Base-by-base conservation (phyloP, 2,113 vertebrate species). In the Echinops telfairi region DNA sequence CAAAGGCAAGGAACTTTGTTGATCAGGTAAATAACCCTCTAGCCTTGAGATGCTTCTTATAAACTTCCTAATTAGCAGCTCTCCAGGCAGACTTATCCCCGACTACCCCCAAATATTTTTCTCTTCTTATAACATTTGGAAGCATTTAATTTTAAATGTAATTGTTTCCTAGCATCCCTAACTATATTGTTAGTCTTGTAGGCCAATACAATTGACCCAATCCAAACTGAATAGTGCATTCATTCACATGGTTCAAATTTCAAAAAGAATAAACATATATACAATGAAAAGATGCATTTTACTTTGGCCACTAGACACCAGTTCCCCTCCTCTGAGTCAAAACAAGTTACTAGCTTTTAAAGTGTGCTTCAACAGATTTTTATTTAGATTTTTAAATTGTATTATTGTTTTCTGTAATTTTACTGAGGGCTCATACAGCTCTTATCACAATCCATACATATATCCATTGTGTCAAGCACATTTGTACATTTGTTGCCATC, bases 101-200 rank as follows among this genome's bases (percentile, higher is more conserved):
- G 15, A 60, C 31, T 83, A 31, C 82, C 33, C 88, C 76, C 75
- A 91, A 86, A 84, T 89, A 40, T 77, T 23, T 86, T 57, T 20
- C 20, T 92, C 19, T 77, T 83, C 73, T 92, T 83, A 6, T 87
- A 89, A 83, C 43, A 90, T 10, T 78, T 79, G 77, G 47, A 88
- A 83, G 90, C 78, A 79, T 86, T 95, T 91, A 70, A 86, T 82
- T 85, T 90, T 70, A 94, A 92, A 76, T 53, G 47, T 6, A 36
- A 75, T 75, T 25, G 16, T 70, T 29, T 88, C 71, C 47, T 92
- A 53, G 71, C 87, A 84, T 84, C 66, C 85, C 38, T 58, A 84
- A 88, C 47, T 83, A 53, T 84, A 60, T 88, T 66, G 5, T 86
- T 89, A 73, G 40, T 88, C 88, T 93, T 19, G 62, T 77, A 85